These are phyloP conservation scores for Lagorchestes hirsutus DNA, from an alignment of 2,797 vertebrate species.

Conservation along the genomic window DNA sequence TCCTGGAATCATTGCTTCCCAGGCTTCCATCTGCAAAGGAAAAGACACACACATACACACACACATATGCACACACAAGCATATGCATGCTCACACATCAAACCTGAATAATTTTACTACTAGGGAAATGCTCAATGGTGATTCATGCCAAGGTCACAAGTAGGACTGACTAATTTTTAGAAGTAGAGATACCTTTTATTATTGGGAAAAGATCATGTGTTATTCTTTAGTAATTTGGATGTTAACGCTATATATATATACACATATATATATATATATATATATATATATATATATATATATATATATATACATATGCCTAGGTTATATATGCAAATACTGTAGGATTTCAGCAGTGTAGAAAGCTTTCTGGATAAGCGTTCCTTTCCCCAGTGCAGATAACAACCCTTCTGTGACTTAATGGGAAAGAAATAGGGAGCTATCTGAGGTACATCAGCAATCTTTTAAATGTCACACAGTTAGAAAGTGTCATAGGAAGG, in stretches of 20 bases:
- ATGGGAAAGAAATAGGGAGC: neutral
- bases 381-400: neutral
- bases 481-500: neutral
- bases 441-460: neutral
- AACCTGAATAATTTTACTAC: constrained; percentile 39
- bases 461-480: neutral
- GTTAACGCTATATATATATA: neutral
- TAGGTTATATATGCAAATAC: neutral
- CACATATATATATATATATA: neutral
- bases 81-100: neutral
- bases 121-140: constrained; percentile 46
- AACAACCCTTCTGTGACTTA: neutral
- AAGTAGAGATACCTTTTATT: neutral
- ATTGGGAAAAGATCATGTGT: neutral
- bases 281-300: neutral
- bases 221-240: neutral
- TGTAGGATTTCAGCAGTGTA: neutral
- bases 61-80: neutral
- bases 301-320: neutral
- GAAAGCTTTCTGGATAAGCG: neutral
- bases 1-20: constrained; percentile 66
- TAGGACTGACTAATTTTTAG: neutral
- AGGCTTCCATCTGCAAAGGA: constrained; percentile 57
- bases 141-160: constrained; percentile 12
- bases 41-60: constrained; percentile 24